Evolutionary conservation across 2,888 invertebrate species (phyloP).

Genomic region (Clanis bilineata): DNA sequence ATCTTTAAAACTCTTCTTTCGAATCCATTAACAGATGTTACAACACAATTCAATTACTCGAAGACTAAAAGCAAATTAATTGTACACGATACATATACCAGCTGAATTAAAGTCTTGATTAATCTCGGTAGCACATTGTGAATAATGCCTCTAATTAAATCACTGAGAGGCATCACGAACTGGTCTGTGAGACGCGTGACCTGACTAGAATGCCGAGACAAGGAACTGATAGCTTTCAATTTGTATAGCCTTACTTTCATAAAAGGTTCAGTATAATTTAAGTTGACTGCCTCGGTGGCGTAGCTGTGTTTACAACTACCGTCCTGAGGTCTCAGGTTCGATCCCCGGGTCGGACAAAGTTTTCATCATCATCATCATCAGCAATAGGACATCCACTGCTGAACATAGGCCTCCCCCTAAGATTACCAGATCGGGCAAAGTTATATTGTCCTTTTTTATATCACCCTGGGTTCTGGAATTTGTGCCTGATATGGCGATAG

Average conservation of each 20-base stretch:
- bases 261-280: slow-evolving; percentile 16
- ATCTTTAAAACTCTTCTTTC: too few relatives aligned
- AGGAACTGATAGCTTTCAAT: slow-evolving; percentile 65
- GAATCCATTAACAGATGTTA: too few relatives aligned
- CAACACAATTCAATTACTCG: background rate
- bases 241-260: slow-evolving; percentile 48
- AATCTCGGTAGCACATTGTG: slow-evolving; percentile 8
- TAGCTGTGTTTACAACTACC: too few relatives aligned
- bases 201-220: slow-evolving; percentile 44
- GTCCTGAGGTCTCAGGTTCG: too few relatives aligned
- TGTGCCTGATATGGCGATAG: too few relatives aligned
- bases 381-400: too few relatives aligned
- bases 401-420: too few relatives aligned
- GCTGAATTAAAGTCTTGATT: background rate
- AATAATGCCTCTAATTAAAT: slow-evolving; percentile 19
- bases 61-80: background rate
- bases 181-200: slow-evolving; percentile 52
- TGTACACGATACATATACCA: background rate
- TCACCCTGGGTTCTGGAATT: too few relatives aligned
- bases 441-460: too few relatives aligned
- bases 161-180: slow-evolving; percentile 45
- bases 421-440: too few relatives aligned
- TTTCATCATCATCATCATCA: too few relatives aligned
- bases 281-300: background rate
- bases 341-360: too few relatives aligned